These are phyloP conservation scores for Oscheius sp. DNA, from an alignment of 1,140 invertebrate species.

Conservation along the genomic window DNA sequence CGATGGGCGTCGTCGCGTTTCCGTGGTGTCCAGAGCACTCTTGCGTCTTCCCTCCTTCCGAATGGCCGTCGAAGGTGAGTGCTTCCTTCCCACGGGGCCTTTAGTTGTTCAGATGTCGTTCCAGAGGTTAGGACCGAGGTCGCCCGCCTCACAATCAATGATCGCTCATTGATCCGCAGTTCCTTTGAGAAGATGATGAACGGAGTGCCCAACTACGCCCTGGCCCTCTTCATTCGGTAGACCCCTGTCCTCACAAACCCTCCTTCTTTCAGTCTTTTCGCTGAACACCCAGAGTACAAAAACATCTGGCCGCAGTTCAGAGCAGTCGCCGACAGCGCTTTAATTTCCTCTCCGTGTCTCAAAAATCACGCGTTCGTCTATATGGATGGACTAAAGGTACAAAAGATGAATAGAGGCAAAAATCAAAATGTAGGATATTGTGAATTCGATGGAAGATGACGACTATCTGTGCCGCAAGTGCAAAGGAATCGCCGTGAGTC, in stretches of 20 bases:
- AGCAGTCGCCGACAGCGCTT: slow-evolving; percentile 43
- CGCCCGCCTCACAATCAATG: background rate
- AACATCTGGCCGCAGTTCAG: slow-evolving; percentile 54
- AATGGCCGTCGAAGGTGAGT: background rate
- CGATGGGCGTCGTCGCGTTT: too few species aligned
- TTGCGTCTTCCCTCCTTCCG: background rate
- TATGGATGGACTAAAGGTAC: slow-evolving; percentile 44
- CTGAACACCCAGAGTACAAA: slow-evolving; percentile 53
- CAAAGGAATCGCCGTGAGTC: slow-evolving; percentile 43
- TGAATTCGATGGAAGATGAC: slow-evolving; percentile 46
- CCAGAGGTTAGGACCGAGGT: background rate
- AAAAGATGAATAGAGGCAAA: background rate
- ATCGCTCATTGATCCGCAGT: background rate
- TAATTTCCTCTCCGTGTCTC: slow-evolving; percentile 44
- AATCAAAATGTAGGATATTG: slow-evolving; percentile 35
- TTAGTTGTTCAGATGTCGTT: background rate
- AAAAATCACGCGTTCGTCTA: slow-evolving; percentile 48
- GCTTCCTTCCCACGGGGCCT: background rate
- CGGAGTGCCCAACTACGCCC: background rate
- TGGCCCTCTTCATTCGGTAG: background rate
- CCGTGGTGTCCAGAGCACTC: too few species aligned
- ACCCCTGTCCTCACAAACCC: background rate
- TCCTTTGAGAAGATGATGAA: background rate
- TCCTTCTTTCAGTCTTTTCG: slow-evolving; percentile 43
- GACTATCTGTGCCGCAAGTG: slow-evolving; percentile 33